Conservation (phyloP, 2,888 invertebrate species). For the Agonopterix arenella region DNA sequence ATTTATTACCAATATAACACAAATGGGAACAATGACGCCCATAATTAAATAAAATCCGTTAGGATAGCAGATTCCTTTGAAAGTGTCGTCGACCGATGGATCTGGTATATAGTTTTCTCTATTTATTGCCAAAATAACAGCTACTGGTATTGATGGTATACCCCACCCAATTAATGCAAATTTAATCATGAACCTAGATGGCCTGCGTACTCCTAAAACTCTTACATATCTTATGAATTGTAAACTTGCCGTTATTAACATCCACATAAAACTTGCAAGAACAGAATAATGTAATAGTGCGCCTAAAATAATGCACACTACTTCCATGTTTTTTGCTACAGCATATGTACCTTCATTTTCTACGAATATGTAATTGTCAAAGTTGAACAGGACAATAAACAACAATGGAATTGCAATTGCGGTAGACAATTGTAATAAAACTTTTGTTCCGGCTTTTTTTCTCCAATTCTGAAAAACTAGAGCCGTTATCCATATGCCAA, state of each 20-base stretch:
- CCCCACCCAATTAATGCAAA: constrained; percentile 80
- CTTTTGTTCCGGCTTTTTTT: constrained; percentile 79
- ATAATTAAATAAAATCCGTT: constrained; percentile 63
- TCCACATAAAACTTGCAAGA: constrained; percentile 83
- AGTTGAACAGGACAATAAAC: constrained; percentile 52
- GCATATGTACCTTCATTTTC: constrained; percentile 27
- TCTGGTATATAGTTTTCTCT: constrained; percentile 61
- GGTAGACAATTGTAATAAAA: constrained; percentile 79
- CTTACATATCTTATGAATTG: constrained; percentile 83
- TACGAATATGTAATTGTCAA: constrained; percentile 40
- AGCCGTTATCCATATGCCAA: constrained; percentile 78
- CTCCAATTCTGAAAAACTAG: constrained; percentile 77
- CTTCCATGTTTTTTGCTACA: constrained; percentile 32
- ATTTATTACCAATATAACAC: constrained; percentile 69
- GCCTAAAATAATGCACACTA: constrained; percentile 76
- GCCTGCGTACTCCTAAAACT: constrained; percentile 76
- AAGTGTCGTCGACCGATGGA: constrained; percentile 6
- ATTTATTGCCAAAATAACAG: constrained; percentile 57
- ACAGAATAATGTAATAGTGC: constrained; percentile 81
- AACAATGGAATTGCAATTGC: constrained; percentile 78
- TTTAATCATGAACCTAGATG: constrained; percentile 79
- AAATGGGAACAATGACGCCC: constrained; percentile 72
- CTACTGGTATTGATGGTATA: constrained; percentile 73
- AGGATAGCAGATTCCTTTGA: constrained; percentile 69
- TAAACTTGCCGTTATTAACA: constrained; percentile 81